Percentiles rank a stretch among this genome's conserved stretches.
Evolutionary conservation across 2,113 vertebrate genomes (phyloP).

Genomic region (human (Homo sapiens)): GRCh38 chr2:129444001-129444500

Average conservation of each 20-base stretch:
- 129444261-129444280: constrained; percentile 59
- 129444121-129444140: constrained; percentile 30
- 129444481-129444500: not conserved
- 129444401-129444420: constrained; percentile 51
- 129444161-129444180: constrained; percentile 65
- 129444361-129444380: constrained; percentile 60
- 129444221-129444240: constrained; percentile 67
- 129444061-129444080: not conserved
- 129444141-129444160: constrained; percentile 45
- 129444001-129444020: not conserved
- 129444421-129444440: constrained; percentile 36
- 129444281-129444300: constrained; percentile 72
- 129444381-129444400: constrained; percentile 26
- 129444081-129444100: constrained; percentile 38
- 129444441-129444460: constrained; percentile 50
- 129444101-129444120: constrained; percentile 9
- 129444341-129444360: constrained; percentile 25
- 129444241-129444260: constrained; percentile 71
- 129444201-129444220: constrained; percentile 73
- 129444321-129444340: constrained; percentile 58
- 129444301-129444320: constrained; percentile 44
- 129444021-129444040: constrained; percentile 55
- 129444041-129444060: not conserved
- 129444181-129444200: constrained; percentile 72
- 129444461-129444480: not conserved